Base-by-base conservation (phyloP, 2,888 invertebrate genomes). In the Hyposoter dolosus region DNA sequence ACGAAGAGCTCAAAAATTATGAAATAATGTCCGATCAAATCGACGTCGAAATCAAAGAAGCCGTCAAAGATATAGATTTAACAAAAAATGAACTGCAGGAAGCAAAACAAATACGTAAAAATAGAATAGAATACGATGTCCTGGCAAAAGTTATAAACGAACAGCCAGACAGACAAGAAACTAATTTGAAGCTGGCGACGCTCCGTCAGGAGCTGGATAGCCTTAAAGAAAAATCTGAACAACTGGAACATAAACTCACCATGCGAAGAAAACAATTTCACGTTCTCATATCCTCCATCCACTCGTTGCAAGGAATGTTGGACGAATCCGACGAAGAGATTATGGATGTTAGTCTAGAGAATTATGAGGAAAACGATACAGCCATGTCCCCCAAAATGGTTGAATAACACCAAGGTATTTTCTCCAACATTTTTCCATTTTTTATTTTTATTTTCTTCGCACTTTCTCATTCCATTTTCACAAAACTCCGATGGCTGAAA, bases 41-140 rank as follows among this genome's bases (percentile, higher is more conserved):
- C 63, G 97, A 97, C 93, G 94, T 95, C 1, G 97, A 97, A 88
- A 98, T 98, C 90, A 96, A 96, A 89, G 95, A 96, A 74, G 98
- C 98, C 0, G 97, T 97, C 92, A 95, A 95, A 17, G 97, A 97
- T 88, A 98, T 99, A 89, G 96, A 97, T 86, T 96, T 96, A 83
- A 98, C 97, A 83, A 98, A 99, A 94, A 94, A 95, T 9, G 98
- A 98, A 90, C 94, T 98, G 9, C 96, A 96, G 65, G 96, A 97
- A 91, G 98, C 98, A 0, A 98, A 98, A 93, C 96, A 97, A 89
- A 97, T 98, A 40, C 96, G 99, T 17, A 98, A 98, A 92, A 98
- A 99, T 93, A 96, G 98, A 91, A 97, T 97, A 95, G 98, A 99
- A 93, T 99, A 99, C 94, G 98, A 99, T 95, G 97, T 98, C 15